These are phyloP conservation scores for Tribolium freemani DNA, from an alignment of 2,888 invertebrate genomes.

Conservation along the genomic window DNA sequence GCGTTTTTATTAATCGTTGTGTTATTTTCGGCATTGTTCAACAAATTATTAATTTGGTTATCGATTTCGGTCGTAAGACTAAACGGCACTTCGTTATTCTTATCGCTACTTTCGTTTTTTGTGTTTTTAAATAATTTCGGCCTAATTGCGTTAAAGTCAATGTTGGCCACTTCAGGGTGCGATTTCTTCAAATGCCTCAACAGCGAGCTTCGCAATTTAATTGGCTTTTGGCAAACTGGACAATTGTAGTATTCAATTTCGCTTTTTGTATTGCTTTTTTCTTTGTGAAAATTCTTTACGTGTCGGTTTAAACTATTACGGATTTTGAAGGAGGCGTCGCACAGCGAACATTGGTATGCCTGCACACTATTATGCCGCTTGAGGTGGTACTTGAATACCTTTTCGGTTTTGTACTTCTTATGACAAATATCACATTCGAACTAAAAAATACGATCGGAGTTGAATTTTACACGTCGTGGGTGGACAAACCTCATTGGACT, in stretches of 20 bases:
- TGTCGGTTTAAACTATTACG: conserved; percentile 51
- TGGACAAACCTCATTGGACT: background rate
- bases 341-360: conserved; percentile 48
- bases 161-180: conserved; percentile 55
- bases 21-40: conserved; percentile 29
- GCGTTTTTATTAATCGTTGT: conserved; percentile 13
- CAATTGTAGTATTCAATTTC: conserved; percentile 51
- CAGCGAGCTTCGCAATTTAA: conserved; percentile 63
- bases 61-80: conserved; percentile 9
- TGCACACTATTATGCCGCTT: conserved; percentile 18
- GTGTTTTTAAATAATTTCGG: background rate
- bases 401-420: conserved; percentile 51
- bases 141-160: conserved; percentile 9
- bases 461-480: background rate
- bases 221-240: conserved; percentile 60
- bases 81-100: too few relatives aligned
- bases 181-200: conserved; percentile 60
- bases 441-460: background rate
- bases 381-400: conserved; percentile 32
- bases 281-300: conserved; percentile 37
- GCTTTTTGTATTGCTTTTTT: background rate
- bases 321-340: conserved; percentile 49
- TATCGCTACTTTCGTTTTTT: conserved; percentile 1
- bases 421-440: conserved; percentile 46
- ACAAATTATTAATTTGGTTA: conserved; percentile 38